Evolutionary conservation across 2,888 invertebrate species (phyloP).

Genomic region (Anagyrus pseudococci): DNA sequence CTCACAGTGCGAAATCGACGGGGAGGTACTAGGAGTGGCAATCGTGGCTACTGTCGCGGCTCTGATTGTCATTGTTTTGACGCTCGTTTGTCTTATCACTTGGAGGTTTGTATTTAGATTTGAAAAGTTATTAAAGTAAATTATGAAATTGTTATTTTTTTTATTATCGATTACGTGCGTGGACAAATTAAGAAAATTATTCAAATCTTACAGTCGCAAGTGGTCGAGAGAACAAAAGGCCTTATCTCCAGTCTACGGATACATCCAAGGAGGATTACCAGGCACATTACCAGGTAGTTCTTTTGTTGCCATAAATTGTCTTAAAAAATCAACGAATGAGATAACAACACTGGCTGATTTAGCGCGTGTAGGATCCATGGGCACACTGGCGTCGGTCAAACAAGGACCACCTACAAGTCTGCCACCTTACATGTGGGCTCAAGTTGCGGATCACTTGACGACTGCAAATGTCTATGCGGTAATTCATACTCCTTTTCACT

Average conservation of each 20-base stretch:
- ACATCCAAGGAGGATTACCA: slow-evolving; percentile 71
- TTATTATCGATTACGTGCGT: background rate
- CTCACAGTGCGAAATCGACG: slow-evolving; percentile 87
- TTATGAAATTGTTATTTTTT: slow-evolving; percentile 1
- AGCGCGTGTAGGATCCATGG: slow-evolving; percentile 58
- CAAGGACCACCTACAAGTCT: slow-evolving; percentile 58
- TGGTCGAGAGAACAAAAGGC: slow-evolving; percentile 91
- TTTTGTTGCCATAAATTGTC: background rate
- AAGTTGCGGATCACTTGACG: slow-evolving; percentile 83
- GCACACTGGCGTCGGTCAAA: slow-evolving; percentile 57
- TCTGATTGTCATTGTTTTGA: slow-evolving; percentile 85
- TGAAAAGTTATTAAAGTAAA: no score
- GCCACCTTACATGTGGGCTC: slow-evolving; percentile 85
- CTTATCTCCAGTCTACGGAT: slow-evolving; percentile 84
- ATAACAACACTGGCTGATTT: slow-evolving; percentile 44
- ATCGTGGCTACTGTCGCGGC: slow-evolving; percentile 90
- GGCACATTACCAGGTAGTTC: slow-evolving; percentile 55
- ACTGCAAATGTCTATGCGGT: slow-evolving; percentile 86
- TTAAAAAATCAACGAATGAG: background rate
- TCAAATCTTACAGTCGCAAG: slow-evolving; percentile 69
- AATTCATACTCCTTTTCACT: slow-evolving; percentile 59
- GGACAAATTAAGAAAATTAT: no score
- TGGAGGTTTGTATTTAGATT: slow-evolving; percentile 75
- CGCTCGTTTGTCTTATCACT: slow-evolving; percentile 84
- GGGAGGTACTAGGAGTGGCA: slow-evolving; percentile 89